These are phyloP conservation scores for Pomatorhinus ruficollis DNA, from an alignment of 2,113 vertebrate species.

Conservation along the genomic window DNA sequence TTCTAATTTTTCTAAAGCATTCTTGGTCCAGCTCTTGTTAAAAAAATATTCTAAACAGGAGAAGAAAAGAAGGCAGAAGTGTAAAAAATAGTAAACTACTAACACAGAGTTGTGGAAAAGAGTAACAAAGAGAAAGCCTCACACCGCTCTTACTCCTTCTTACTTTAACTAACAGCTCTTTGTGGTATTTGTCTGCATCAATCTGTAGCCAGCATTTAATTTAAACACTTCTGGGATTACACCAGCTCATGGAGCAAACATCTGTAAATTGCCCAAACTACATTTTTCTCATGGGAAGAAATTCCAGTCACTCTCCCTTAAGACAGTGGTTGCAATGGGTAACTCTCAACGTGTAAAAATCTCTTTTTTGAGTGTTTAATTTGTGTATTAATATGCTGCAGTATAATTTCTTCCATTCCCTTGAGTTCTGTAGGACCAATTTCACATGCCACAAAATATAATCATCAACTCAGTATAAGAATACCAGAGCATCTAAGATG, in stretches of 20 bases:
- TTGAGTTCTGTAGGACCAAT: background rate
- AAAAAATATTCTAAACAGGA: background rate
- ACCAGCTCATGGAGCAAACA: background rate
- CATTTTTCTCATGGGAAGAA: background rate
- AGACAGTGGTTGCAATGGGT: background rate
- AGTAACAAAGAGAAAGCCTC: background rate
- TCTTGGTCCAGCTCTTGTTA: background rate
- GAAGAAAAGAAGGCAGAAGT: background rate
- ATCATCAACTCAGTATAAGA: background rate
- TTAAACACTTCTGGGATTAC: background rate
- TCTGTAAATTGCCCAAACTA: background rate
- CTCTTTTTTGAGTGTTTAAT: background rate
- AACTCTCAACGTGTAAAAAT: background rate
- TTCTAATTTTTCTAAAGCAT: background rate
- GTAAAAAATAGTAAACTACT: background rate
- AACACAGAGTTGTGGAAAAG: background rate
- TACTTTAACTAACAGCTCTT: background rate
- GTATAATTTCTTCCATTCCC: background rate
- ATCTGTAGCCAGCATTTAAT: background rate
- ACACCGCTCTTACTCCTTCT: accelerated
- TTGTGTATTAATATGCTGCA: background rate
- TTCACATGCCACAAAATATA: background rate
- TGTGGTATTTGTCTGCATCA: background rate
- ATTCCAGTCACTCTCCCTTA: background rate
- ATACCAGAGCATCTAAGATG: background rate